These are phyloP conservation scores for Clunio marinus DNA, from an alignment of 2,888 invertebrate genomes.

Conservation along the genomic window DNA sequence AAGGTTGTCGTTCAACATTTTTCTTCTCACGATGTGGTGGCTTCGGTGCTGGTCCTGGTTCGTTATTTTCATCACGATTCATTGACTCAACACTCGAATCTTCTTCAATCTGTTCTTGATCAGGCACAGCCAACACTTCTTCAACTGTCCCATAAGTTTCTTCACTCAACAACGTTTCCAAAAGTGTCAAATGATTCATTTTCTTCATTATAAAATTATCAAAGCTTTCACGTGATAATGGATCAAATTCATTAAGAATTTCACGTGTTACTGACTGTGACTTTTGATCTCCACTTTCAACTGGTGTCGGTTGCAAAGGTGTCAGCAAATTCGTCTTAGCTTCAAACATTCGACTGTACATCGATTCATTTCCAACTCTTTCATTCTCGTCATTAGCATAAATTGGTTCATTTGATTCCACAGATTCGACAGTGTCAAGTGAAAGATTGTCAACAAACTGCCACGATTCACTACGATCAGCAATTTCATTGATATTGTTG, in stretches of 20 bases:
- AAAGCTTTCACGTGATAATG: constrained; percentile 48
- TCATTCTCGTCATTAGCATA: constrained; percentile 45
- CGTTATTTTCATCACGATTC: constrained; percentile 58
- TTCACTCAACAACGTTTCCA: constrained; percentile 65
- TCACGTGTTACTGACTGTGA: constrained; percentile 47
- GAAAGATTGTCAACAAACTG: constrained; percentile 44
- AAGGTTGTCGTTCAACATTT: not conserved
- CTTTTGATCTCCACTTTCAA: not conserved
- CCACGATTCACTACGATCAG: constrained; percentile 51
- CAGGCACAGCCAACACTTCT: constrained; percentile 43
- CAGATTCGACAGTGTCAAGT: constrained; percentile 40
- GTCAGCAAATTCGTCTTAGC: constrained; percentile 43
- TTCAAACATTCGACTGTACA: constrained; percentile 49
- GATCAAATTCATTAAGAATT: constrained; percentile 72
- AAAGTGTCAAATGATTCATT: constrained; percentile 58
- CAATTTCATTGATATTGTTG: constrained; percentile 39
- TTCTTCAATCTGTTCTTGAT: constrained; percentile 46
- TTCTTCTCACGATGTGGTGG: constrained; percentile 36
- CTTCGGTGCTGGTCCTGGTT: constrained; percentile 49
- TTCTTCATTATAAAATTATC: constrained; percentile 42
- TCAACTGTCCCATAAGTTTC: constrained; percentile 63
- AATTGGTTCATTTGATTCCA: constrained; percentile 47
- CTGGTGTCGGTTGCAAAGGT: not conserved
- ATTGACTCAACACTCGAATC: constrained; percentile 54
- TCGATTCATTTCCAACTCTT: constrained; percentile 42